These are phyloP conservation scores for Notamacropus eugenii DNA, from an alignment of 2,797 vertebrate genomes.

Conservation along the genomic window DNA sequence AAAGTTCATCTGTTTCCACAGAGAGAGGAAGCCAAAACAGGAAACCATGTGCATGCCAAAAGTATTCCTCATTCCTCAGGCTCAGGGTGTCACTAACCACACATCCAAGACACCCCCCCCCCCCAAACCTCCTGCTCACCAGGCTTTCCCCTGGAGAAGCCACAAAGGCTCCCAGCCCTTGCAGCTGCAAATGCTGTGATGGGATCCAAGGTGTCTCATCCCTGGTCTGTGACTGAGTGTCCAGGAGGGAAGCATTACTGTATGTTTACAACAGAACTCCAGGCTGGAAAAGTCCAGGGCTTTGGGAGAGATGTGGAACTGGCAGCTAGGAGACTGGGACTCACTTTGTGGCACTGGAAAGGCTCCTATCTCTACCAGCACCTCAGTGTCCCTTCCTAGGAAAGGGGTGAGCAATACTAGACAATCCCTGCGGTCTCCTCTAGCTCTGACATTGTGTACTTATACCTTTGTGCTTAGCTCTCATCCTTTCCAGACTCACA, in stretches of 20 bases:
- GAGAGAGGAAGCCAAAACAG: neutral
- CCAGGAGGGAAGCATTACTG: neutral
- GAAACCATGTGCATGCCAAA: neutral
- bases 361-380: neutral
- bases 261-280: neutral
- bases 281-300: neutral
- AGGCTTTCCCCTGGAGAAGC: neutral
- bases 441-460: neutral
- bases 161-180: neutral
- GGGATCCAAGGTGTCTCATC: neutral
- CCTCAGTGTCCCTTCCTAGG: neutral
- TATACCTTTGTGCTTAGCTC: neutral
- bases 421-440: neutral
- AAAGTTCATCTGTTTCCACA: neutral
- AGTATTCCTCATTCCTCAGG: neutral
- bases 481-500: neutral
- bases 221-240: neutral
- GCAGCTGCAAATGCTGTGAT: neutral
- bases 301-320: neutral
- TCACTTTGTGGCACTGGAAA: neutral
- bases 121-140: rapidly evolving
- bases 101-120: neutral
- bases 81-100: neutral
- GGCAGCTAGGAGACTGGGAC: neutral
- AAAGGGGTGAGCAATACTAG: neutral